phyloP scores from a whole-genome alignment of 1,140 invertebrate species.

The Antheraea pernyi region DNA sequence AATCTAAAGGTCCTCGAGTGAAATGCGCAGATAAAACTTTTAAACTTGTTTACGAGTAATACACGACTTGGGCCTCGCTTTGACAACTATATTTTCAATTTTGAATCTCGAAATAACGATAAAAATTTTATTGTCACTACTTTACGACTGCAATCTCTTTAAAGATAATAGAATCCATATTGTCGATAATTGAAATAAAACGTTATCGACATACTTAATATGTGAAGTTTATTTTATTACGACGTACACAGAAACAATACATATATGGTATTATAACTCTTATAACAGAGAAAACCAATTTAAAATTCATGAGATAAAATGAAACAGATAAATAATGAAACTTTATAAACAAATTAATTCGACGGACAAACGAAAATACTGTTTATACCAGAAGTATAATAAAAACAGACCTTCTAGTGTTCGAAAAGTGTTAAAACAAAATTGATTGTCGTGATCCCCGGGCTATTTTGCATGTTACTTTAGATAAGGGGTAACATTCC shows the following conservation, averaged over 20 bases:
- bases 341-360: no score
- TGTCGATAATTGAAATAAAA: neutral
- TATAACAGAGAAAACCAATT: no score
- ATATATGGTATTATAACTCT: no score
- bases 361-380: neutral
- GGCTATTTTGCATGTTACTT: constrained; percentile 60
- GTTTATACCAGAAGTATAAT: neutral
- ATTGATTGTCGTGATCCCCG: constrained; percentile 53
- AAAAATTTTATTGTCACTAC: neutral
- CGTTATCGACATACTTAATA: neutral
- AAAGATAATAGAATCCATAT: neutral
- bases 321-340: no score
- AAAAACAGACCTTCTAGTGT: neutral
- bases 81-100: neutral
- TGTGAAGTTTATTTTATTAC: neutral
- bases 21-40: constrained; percentile 21
- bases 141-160: neutral
- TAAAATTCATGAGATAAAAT: no score
- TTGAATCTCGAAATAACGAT: neutral
- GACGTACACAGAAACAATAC: no score
- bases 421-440: constrained; percentile 20
- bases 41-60: neutral
- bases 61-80: neutral
- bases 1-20: constrained; percentile 5
- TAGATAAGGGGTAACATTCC: constrained; percentile 65